Base-by-base conservation (phyloP, 2,113 vertebrate species). In the Camelus bactrianus region DNA sequence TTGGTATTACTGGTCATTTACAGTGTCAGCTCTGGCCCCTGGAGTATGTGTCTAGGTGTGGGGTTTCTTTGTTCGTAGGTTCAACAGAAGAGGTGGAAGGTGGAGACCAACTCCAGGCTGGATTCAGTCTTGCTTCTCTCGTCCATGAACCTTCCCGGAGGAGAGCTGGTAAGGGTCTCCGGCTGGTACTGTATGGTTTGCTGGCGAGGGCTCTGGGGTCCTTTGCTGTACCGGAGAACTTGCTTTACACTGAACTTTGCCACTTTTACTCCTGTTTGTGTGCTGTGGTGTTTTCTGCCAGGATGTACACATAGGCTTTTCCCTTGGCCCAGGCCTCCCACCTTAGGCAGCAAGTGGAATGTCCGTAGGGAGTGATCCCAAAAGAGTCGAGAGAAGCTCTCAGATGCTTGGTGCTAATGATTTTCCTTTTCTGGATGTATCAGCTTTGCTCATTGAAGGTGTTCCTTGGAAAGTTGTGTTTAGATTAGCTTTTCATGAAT, bases 1-100 rank as follows among this genome's bases (percentile, higher is more conserved):
- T 30, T n/a, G 35, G 52, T n/a, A 2, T 82, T 38, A 9, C 5
- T 26, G 17, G 54, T 88, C 13, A 7, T 30, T 19, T 12, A 3
- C 0, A 32, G 19, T 32, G 30, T 48, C 67, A 52, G 52, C 6
- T 0, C 13, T 77, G 22, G 0, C 0, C 42, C 20, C 14, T 7
- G 60, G 20, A 0, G 4, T 15, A 0, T 35, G 22, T 62, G 28
- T 89, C 77, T 67, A 48, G 32, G 32, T 30, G 52, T 26, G 32
- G 35, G 26, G 38, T 69, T 22, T 80, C 80, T 89, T 19, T 67
- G 48, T 89, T 58, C 62, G 11, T 56, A 99, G 99, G 99, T 99
- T 52, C 99, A 99, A 65, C 99, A 99, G 98, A 99, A 99, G 93
- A 98, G 99, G 30, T 99, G 99, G 99, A 99, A 99, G 97, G 99